Base-by-base conservation (phyloP, 2,113 vertebrate species). In the Apodemus sylvaticus region DNA sequence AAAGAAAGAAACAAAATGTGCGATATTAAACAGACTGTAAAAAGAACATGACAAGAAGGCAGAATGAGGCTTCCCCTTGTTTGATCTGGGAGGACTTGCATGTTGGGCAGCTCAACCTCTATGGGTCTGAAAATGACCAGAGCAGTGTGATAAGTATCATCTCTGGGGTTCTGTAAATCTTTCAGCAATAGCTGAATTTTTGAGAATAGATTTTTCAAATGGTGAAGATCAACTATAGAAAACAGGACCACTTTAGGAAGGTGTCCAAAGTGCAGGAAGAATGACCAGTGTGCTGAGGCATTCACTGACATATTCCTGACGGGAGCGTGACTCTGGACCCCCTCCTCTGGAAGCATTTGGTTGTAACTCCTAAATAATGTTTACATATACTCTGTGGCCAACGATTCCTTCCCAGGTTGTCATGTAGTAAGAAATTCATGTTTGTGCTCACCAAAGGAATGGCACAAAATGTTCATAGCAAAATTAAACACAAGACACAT, bases 201-300 rank as follows among this genome's bases (percentile, higher is more conserved):
- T 19, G 26, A 48, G 62, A 48, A 39, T 1, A 68, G 48, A 58
- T 34, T 60, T 17, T 66, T 42, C 14, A 81, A 60, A 48, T 5
- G 26, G 51, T 45, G 20, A 82, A 58, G 29, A 34, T 73, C 0
- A 0, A 11, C 64, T 42, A 0, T 42, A 5, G 14, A 1, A 42
- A 7, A 10, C 22, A 16, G 22, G 71, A 58, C 19, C 39, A 34
- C 64, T 89, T 31, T 39, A 34, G 45, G 62, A 70, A n/a, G n/a
- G 29, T 19, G 62, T n/a, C 55, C 10, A 82, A 45, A 78, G 53
- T 11, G 4, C 70, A 64, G 36, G 9, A 26, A 66, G 7, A 68
- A 24, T 2, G 9, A 16, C 10, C 42, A 78, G 53, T 1, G n/a
- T 45, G 22, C 31, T 31, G 17, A 24, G n/a, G 22, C 22, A 53